Evolutionary conservation across 2,113 vertebrate genomes (phyloP).

Genomic region (Platichthys flesus): DNA sequence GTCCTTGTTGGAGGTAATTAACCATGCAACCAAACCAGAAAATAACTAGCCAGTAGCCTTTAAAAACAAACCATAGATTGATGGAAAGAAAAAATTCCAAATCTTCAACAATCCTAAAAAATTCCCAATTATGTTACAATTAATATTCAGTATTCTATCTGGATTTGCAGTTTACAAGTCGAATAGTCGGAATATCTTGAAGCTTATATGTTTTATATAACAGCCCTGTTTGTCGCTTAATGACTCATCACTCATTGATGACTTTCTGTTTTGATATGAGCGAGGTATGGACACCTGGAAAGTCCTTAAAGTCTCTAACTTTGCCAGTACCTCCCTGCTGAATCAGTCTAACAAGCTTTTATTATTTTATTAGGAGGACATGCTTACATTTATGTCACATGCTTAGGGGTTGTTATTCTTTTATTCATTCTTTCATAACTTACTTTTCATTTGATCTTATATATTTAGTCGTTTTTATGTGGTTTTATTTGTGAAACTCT

Average conservation of each 20-base stretch:
- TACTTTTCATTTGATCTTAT: no score
- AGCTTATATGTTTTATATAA: not conserved
- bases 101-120: no score
- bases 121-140: no score
- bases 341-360: constrained; percentile 4
- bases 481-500: no score
- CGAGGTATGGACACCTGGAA: constrained; percentile 13
- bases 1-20: no score
- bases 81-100: no score
- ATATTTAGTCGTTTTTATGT: no score
- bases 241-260: not conserved
- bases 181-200: not conserved
- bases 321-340: constrained; percentile 6
- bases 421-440: not conserved
- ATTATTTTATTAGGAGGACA: no score
- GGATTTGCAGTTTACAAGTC: not conserved
- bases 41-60: no score
- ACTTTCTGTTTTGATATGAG: constrained; percentile 34
- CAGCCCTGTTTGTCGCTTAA: not conserved
- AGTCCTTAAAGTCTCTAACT: constrained; percentile 15
- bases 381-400: not conserved
- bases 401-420: not conserved
- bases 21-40: no score
- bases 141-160: no score
- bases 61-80: no score